These are phyloP conservation scores for Carollia perspicillata DNA, from an alignment of 2,113 vertebrate species.

Conservation along the genomic window DNA sequence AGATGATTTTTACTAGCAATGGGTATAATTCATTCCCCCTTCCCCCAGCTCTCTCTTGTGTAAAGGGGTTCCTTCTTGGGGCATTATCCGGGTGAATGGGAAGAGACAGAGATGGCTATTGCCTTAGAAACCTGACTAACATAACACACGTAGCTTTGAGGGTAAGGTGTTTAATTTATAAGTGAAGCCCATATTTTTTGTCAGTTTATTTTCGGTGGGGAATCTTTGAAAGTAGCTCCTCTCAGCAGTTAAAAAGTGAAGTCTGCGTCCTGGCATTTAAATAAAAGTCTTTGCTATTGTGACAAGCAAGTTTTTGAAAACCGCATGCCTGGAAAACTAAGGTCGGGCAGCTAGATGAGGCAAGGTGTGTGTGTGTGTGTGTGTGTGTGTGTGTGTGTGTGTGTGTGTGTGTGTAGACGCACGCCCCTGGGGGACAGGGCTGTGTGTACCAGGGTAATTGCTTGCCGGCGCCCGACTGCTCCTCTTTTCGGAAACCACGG, in stretches of 20 bases:
- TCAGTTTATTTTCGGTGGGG: not conserved
- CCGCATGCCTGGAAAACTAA: slow-evolving; percentile 41
- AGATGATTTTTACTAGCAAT: slow-evolving; percentile 64
- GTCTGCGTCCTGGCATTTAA: slow-evolving; percentile 45
- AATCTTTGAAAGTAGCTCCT: slow-evolving; percentile 58
- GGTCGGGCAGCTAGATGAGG: slow-evolving; percentile 1
- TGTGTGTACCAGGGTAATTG: slow-evolving; percentile 15
- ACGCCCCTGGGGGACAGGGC: not conserved
- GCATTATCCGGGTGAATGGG: slow-evolving; percentile 54
- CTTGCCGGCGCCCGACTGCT: slow-evolving; percentile 21
- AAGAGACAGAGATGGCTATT: slow-evolving; percentile 63
- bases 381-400: not conserved
- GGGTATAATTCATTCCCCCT: slow-evolving; percentile 57
- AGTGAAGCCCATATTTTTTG: slow-evolving; percentile 71
- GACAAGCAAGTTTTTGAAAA: slow-evolving; percentile 49
- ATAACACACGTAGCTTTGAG: slow-evolving; percentile 43
- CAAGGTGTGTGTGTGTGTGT: not conserved
- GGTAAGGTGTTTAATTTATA: slow-evolving; percentile 58
- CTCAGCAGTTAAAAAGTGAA: slow-evolving; percentile 66
- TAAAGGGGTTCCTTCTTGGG: slow-evolving; percentile 49
- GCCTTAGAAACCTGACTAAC: slow-evolving; percentile 63
- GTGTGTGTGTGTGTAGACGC: not conserved
- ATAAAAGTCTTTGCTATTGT: slow-evolving; percentile 65
- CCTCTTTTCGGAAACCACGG: slow-evolving; percentile 37
- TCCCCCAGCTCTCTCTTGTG: slow-evolving; percentile 5